These are phyloP conservation scores for Ptychodera flava DNA, from an alignment of 35 echinoderm and acorn worm species.

Conservation along the genomic window DNA sequence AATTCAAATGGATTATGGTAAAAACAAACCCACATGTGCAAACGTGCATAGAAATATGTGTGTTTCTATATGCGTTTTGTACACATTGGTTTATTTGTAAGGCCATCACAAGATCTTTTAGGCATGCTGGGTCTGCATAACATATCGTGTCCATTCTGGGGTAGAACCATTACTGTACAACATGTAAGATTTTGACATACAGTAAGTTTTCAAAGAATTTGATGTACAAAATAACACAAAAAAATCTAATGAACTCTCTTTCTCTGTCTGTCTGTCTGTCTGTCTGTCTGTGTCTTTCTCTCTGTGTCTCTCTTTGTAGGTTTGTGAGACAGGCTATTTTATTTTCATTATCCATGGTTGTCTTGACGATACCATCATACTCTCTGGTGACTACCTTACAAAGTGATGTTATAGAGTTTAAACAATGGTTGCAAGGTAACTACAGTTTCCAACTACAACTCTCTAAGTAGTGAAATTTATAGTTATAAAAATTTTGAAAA, in stretches of 20 bases:
- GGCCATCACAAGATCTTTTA: no score
- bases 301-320: constrained; percentile 14
- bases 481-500: no score
- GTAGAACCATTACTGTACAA: neutral
- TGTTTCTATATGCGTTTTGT: no score
- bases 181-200: neutral
- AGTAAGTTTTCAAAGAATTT: neutral
- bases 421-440: constrained; percentile 80
- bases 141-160: neutral
- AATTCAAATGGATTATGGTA: no score
- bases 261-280: neutral
- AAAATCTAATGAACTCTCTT: neutral
- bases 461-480: no score
- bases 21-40: no score
- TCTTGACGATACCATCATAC: constrained; percentile 75
- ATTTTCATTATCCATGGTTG: constrained; percentile 95
- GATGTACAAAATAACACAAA: neutral
- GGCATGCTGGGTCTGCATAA: no score
- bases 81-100: no score
- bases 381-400: constrained; percentile 65
- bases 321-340: constrained; percentile 85
- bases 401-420: constrained; percentile 80
- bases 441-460: no score
- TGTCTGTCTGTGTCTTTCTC: neutral
- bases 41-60: no score